Evolutionary conservation across 2,113 vertebrate genomes (phyloP), one percentile per base, ranked within the genome.

Genomic region (Eptesicus fuscus): DNA sequence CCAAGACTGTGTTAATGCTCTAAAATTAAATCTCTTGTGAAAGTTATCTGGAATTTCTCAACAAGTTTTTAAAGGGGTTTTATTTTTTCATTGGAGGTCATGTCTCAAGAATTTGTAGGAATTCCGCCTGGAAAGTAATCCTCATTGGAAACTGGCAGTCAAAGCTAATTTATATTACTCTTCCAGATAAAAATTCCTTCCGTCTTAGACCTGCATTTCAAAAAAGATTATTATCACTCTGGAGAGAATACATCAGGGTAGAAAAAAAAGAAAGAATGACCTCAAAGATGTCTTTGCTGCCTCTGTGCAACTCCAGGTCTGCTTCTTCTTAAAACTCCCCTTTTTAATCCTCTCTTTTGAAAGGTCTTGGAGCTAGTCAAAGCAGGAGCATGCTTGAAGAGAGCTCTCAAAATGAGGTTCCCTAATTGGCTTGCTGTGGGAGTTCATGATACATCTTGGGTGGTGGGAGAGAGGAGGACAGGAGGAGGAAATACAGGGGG

Each of bases 111-210:
- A 99, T 99, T 98, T 98, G 99, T 98, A 99, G 98, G 98, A 97
- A 98, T 99, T 99, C 98, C 99, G 98, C 98, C 98, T 99, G 99
- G 99, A 99, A 99, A 99, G 98, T 99, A 98, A 98, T 99, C 98
- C 98, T 98, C 98, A 99, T 98, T 99, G 99, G 99, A 99, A 99
- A 99, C 98, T 99, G 99, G 99, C 99, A 99, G 99, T 99, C 99
- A 98, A 98, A 99, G 98, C 98, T 99, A 98, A 98, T 99, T 99
- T 98, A 98, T 98, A 98, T 98, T 98, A 98, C 98, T 99, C 98
- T 98, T 99, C 99, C 99, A 99, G 99, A 99, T 99, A 99, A 99
- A 99, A 99, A 99, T 99, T 99, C 99, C 98, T 99, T 99, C 99
- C 99, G n/a, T 99, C 99, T 99, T 99, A 99, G 99, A 99, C 99